Conservation (phyloP, 1,140 invertebrate species). For the Macrocentrus cingulum region DNA sequence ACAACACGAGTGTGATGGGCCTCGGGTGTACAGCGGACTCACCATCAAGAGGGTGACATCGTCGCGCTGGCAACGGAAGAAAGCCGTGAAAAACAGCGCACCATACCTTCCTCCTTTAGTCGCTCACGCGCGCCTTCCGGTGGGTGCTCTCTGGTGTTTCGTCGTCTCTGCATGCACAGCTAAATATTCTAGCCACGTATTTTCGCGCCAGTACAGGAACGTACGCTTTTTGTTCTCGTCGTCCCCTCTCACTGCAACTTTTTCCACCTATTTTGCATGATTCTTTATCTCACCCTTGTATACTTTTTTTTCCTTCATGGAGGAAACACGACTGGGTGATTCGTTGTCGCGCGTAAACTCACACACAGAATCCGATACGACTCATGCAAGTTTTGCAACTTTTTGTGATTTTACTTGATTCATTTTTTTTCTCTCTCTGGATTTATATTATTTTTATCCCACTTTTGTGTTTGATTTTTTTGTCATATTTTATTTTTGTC, state of each 20-base stretch:
- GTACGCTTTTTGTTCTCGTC: slow-evolving; percentile 7
- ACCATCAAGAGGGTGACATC: not conserved
- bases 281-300: not conserved
- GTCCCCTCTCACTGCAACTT: slow-evolving; percentile 6
- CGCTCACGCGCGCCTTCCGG: not conserved
- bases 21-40: not conserved
- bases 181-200: slow-evolving; percentile 18
- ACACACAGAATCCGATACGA: not conserved
- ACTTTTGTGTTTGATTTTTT: not conserved
- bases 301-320: slow-evolving; percentile 1
- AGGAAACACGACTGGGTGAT: slow-evolving; percentile 10
- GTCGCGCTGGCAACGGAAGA: slow-evolving; percentile 6
- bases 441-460: not conserved
- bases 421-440: not conserved
- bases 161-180: no score
- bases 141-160: not conserved
- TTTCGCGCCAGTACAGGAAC: slow-evolving; percentile 6
- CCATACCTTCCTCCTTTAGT: not conserved
- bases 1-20: slow-evolving; percentile 25
- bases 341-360: slow-evolving; percentile 10
- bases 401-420: slow-evolving; percentile 3
- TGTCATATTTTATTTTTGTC: not conserved
- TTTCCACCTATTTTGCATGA: slow-evolving; percentile 18
- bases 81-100: not conserved
- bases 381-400: slow-evolving; percentile 4